Base-by-base conservation (phyloP, 2,888 invertebrate species). In the Chrysopilus asiliformis region DNA sequence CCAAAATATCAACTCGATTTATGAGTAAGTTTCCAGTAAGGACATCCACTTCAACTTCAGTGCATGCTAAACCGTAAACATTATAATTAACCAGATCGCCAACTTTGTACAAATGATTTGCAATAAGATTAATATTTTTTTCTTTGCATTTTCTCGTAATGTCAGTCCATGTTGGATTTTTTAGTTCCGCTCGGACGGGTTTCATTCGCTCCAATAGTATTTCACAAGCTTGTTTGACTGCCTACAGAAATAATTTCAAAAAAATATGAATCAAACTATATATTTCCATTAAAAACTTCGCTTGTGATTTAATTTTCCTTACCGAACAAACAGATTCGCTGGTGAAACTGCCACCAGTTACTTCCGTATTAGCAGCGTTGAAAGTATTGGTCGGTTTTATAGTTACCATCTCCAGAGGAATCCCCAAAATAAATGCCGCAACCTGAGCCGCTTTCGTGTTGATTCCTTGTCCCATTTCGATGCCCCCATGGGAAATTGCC, bases 1-100 rank as follows among this genome's bases (percentile, higher is more conserved):
- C 78, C 13, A 77, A 53, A 15, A 80, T 53, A 56, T 80, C 79
- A 0, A 76, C 76, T 49, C 79, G 65, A 14, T 52, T 53, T 8
- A 77, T 56, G 45, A 75, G 65, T 49, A 74, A 71, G 49, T 79
- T 76, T 4, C 83, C 83, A 2, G 81, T 80, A 32, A 84, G 58
- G 16, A 80, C 57, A 56, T 84, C 83, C 1, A 83, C 56, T 56
- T 81, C 79, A 0, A 79, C 68, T 58, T 84, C 82, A 7, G 72
- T 53, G 5, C 70, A 67, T 8, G 69, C 61, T 1, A 68, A 67
- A 9, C 73, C 78, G 49, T 70, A 78, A 40, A 79, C 67, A 30
- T 62, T 52, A 47, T 80, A 80, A 1, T 59, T 43, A 28, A 66
- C 60, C 1, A 73, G 47, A 28, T 68, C 66, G 12, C 58, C 55